These are phyloP conservation scores for Moxostoma hubbsi DNA, from an alignment of 2,797 vertebrate species.

Conservation along the genomic window DNA sequence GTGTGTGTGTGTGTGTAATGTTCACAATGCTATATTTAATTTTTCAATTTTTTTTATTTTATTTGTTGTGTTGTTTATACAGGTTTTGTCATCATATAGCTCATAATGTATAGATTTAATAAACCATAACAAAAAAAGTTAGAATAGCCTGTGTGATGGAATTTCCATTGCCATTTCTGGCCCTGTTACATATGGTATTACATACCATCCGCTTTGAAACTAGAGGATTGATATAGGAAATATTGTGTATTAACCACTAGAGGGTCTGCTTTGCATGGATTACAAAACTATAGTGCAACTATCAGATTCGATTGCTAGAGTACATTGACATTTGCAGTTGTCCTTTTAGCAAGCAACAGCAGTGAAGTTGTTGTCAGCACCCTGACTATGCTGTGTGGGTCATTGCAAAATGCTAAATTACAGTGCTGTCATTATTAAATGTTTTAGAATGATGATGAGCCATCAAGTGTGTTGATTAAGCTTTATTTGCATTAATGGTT, in stretches of 20 bases:
- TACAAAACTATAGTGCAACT: background rate
- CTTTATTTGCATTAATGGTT: too few species aligned
- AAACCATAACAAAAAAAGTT: slow-evolving; percentile 7
- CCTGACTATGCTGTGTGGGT: too few species aligned
- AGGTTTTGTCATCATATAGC: background rate
- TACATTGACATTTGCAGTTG: background rate
- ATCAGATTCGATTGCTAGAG: background rate
- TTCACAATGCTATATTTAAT: slow-evolving; percentile 6
- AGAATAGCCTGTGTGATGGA: background rate
- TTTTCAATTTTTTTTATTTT: too few species aligned
- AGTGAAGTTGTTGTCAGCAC: background rate
- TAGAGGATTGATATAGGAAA: background rate
- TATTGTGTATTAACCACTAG: slow-evolving; percentile 2
- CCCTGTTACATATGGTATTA: background rate
- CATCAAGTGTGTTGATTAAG: too few species aligned
- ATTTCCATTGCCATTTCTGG: background rate
- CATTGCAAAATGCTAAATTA: background rate
- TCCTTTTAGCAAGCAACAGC: background rate
- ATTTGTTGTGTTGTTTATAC: background rate
- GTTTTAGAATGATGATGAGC: background rate
- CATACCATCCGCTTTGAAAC: background rate
- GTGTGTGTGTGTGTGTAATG: background rate
- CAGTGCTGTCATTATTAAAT: background rate
- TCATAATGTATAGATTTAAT: slow-evolving; percentile 20
- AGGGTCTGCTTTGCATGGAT: background rate